phyloP scores from a whole-genome alignment of 2,888 invertebrate species.

The Synergus itoensis region DNA sequence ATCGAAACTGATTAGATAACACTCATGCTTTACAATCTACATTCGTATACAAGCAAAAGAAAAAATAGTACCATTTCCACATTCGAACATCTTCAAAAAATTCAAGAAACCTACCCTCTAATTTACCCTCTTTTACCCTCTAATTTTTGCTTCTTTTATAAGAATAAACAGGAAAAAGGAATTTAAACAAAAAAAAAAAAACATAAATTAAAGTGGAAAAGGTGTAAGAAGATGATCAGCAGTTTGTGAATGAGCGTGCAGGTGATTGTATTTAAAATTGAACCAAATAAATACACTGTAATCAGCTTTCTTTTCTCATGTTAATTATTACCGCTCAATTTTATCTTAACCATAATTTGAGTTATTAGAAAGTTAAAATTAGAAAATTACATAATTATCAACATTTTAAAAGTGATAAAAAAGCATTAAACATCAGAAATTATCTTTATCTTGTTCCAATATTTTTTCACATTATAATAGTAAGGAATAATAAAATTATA shows the following conservation, averaged over 20 bases:
- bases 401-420: too few species aligned
- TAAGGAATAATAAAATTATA: background rate
- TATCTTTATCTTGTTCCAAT: background rate
- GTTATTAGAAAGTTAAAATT: too few species aligned
- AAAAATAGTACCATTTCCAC: background rate
- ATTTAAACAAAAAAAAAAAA: too few species aligned
- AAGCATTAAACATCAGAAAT: background rate
- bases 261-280: background rate
- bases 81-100: background rate
- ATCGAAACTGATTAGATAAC: slow-evolving; percentile 2
- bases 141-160: too few species aligned
- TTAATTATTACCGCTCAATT: background rate
- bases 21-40: background rate
- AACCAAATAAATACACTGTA: background rate
- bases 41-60: background rate
- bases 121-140: too few species aligned
- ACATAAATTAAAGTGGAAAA: too few species aligned
- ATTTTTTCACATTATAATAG: background rate
- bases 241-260: background rate
- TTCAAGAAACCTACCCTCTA: too few species aligned
- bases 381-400: too few species aligned
- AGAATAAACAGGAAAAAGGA: too few species aligned
- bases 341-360: background rate
- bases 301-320: too few species aligned
- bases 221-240: too few species aligned